Evolutionary conservation across 2,888 invertebrate genomes (phyloP), one percentile per base, ranked within the genome.

Genomic region (Poecilobothrus nobilitatus): DNA sequence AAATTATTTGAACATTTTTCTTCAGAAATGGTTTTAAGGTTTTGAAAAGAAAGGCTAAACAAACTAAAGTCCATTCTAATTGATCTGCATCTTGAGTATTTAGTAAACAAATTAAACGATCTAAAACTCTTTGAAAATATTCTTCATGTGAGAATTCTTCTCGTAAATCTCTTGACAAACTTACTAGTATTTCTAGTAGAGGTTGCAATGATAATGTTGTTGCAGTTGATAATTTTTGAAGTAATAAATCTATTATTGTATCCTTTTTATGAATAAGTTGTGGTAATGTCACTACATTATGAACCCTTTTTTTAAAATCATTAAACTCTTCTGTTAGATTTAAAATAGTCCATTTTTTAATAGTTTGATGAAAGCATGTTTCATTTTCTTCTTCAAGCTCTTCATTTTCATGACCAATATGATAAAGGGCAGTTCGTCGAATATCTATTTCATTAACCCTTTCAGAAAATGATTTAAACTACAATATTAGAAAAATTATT

Each of bases 11-110:
- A 66, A 95, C 87, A 78, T 95, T 91, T 74, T 89, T 91, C 37
- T 93, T 87, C 68, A 97, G 84, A 75, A 89, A 89, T 21, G 92
- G 86, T 86, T 95, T 94, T 18, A 96, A 83, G 66, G 90, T 89
- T 84, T 97, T 97, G 78, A 97, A 95, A 8, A 97, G 80, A 82
- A 93, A 92, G 0, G 97, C 95, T 68, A 97, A 82, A 74, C 92
- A 90, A 7, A 91, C 87, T 69, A 97, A 89, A 0, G 90, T 87
- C 87, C 92, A 90, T 81, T 97, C 96, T 63, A 97, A 80, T 72
- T 91, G 87, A 67, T 96, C 94, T 0, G 91, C 86, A 80, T 95
- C 89, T 80, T 92, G 90, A 0, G 88, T 89, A 72, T 88, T 86
- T 12, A 91, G 83, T 68, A 91, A 83, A 72, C 86, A 85, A 44